These are phyloP conservation scores for Laterallus jamaicensis DNA, from an alignment of 2,113 vertebrate genomes.

Conservation along the genomic window DNA sequence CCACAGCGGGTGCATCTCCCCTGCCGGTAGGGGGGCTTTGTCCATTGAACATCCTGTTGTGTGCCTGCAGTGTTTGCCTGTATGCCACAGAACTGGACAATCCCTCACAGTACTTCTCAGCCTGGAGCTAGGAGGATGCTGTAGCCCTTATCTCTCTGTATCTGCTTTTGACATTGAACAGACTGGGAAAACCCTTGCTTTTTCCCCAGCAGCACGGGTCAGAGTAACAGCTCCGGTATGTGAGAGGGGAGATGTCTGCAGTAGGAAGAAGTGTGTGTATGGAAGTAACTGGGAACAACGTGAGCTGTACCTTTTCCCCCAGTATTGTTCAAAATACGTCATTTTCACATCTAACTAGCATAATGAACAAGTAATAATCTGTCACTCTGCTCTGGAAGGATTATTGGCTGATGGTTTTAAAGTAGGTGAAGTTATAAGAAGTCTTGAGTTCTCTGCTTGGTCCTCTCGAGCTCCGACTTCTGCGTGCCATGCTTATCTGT, in stretches of 20 bases:
- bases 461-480: background rate
- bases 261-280: background rate
- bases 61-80: background rate
- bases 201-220: background rate
- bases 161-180: slow-evolving; percentile 5
- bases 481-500: background rate
- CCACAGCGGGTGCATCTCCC: background rate
- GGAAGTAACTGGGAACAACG: background rate
- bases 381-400: background rate
- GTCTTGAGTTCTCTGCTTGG: background rate
- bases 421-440: background rate
- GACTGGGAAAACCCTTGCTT: background rate
- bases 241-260: background rate
- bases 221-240: background rate
- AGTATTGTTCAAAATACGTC: background rate
- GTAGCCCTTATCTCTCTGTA: background rate
- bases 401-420: background rate
- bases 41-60: background rate
- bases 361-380: background rate
- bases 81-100: background rate
- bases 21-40: background rate
- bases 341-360: background rate
- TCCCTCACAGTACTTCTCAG: background rate
- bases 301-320: background rate
- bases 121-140: background rate